Conservation (phyloP, 1,140 invertebrate genomes). For the Colletes latitarsis region DNA sequence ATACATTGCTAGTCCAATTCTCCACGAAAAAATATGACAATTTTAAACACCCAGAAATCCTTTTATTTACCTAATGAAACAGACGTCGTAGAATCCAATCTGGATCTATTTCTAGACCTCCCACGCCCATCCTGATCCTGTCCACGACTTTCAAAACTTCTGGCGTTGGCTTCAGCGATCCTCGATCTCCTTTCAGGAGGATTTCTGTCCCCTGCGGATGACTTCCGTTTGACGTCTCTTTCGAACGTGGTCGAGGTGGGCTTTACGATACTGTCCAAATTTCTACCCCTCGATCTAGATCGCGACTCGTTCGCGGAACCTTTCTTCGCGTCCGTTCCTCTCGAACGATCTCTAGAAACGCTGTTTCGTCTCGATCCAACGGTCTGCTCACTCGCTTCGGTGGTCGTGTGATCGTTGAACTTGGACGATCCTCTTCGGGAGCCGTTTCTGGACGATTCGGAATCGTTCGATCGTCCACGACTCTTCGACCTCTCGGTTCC, state of each 20-base stretch:
- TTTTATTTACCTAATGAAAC: neutral
- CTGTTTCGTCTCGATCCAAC: conserved; percentile 18
- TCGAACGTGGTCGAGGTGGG: neutral
- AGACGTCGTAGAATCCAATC: neutral
- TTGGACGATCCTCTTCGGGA: conserved; percentile 59
- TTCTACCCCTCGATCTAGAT: conserved; percentile 24
- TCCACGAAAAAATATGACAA: no score
- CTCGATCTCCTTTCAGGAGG: conserved; percentile 18
- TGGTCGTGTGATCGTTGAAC: conserved; percentile 20
- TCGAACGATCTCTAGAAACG: conserved; percentile 45
- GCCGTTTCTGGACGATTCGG: neutral
- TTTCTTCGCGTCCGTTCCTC: neutral
- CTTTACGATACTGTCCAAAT: conserved; percentile 16
- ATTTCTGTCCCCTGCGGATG: conserved; percentile 28
- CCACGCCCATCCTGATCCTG: conserved; percentile 50
- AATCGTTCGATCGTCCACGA: conserved; percentile 26
- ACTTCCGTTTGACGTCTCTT: conserved; percentile 22
- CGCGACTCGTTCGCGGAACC: conserved; percentile 11
- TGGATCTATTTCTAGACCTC: conserved; percentile 50
- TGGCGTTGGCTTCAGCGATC: conserved; percentile 27
- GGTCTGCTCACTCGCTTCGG: conserved; percentile 19
- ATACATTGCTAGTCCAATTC: no score
- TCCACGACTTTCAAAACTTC: conserved; percentile 36
- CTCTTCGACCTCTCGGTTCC: conserved; percentile 39
- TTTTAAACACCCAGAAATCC: neutral